Evolutionary conservation across 2,797 vertebrate genomes (phyloP).

Genomic region (Epinephelus malabaricus): DNA sequence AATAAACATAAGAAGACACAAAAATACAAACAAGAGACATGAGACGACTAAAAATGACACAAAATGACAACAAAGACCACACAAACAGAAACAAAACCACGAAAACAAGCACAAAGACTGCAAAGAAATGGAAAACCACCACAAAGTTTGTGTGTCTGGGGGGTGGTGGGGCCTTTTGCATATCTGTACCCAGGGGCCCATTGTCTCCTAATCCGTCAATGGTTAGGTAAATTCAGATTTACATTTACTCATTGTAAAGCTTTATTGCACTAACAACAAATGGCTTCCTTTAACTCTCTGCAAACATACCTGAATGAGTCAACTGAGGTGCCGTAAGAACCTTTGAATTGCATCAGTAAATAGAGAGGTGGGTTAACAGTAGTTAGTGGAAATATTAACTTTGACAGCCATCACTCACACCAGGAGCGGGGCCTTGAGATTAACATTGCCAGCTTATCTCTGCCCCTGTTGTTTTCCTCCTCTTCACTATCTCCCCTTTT

Average conservation of each 20-base stretch:
- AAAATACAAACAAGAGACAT: too few species aligned
- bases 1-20: too few species aligned
- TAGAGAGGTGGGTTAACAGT: conserved; percentile 50
- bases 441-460: conserved; percentile 57
- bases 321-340: conserved; percentile 44
- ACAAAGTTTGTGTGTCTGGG: too few species aligned
- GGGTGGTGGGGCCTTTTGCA: too few species aligned
- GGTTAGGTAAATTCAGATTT: neutral
- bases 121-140: too few species aligned
- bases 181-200: too few species aligned
- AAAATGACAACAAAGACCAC: too few species aligned
- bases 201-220: too few species aligned
- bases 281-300: conserved; percentile 22
- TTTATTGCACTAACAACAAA: conserved; percentile 29
- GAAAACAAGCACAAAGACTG: too few species aligned
- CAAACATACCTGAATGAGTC: conserved; percentile 37
- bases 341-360: conserved; percentile 62
- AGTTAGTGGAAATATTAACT: conserved; percentile 60
- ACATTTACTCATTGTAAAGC: conserved; percentile 13
- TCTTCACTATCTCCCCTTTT: conserved; percentile 37
- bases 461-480: conserved; percentile 50
- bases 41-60: too few species aligned
- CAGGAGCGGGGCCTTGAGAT: conserved; percentile 55
- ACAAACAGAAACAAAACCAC: too few species aligned
- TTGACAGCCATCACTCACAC: conserved; percentile 57